These are phyloP conservation scores for Mastigias papua DNA, from an alignment of 30 jellyfish, hydroid and myxozoan genomes.

Conservation along the genomic window DNA sequence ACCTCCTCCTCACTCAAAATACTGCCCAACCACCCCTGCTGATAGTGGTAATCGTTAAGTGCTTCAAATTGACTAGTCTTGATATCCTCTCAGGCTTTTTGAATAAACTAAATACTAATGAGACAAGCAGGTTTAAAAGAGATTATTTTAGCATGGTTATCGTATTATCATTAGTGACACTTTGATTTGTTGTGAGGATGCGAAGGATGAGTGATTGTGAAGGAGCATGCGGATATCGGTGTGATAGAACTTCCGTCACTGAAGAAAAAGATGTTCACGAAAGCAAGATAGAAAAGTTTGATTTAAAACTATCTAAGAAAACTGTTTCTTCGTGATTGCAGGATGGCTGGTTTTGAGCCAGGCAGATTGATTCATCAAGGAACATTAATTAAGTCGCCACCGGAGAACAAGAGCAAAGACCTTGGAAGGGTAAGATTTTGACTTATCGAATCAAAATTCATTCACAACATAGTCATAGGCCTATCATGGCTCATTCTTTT, in stretches of 20 bases:
- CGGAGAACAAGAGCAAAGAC: slow-evolving; percentile 86
- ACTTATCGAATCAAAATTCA: no score
- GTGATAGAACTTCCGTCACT: slow-evolving; percentile 1
- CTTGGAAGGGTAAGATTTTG: slow-evolving; percentile 81
- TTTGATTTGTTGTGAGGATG: neutral
- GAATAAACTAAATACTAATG: no score
- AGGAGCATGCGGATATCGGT: slow-evolving; percentile 61
- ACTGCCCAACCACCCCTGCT: no score
- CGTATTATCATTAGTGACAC: no score
- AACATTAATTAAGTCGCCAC: slow-evolving; percentile 90
- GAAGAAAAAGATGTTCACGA: neutral
- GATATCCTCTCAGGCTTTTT: no score
- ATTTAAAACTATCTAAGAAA: neutral
- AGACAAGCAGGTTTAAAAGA: no score
- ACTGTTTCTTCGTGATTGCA: neutral
- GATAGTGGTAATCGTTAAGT: no score
- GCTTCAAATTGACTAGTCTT: no score
- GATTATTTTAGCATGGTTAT: no score
- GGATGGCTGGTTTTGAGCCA: slow-evolving; percentile 51
- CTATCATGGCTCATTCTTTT: no score
- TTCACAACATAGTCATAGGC: no score
- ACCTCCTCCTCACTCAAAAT: no score
- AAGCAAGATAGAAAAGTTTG: neutral
- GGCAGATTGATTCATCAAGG: slow-evolving; percentile 77
- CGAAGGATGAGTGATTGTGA: slow-evolving; percentile 15